Conservation (phyloP, 1,140 invertebrate genomes). For the Drosophila triauraria region DNA sequence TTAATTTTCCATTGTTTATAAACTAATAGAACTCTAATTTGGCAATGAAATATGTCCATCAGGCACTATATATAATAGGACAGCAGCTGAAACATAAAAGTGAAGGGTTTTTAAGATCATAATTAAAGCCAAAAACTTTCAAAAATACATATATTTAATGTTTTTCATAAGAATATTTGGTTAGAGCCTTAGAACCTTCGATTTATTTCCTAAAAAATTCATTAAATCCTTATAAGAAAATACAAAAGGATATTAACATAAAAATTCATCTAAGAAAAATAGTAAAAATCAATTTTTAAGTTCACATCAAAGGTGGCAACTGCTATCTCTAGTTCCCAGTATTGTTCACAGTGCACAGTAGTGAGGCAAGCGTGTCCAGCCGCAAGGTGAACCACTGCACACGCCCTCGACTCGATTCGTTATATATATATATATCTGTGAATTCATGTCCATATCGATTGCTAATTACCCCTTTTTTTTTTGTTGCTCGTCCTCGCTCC, state of each 20-base stretch:
- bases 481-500: constrained; percentile 26
- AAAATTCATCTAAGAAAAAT: not conserved
- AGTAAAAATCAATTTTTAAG: not conserved
- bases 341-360: constrained; percentile 21
- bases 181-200: too few species aligned
- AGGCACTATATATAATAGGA: too few species aligned
- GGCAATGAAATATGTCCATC: too few species aligned
- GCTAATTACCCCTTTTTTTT: constrained; percentile 42
- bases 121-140: too few species aligned
- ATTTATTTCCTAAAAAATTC: too few species aligned
- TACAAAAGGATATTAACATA: not conserved
- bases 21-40: too few species aligned
- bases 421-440: constrained; percentile 4
- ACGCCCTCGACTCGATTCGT: constrained; percentile 55
- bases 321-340: not conserved
- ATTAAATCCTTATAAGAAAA: too few species aligned
- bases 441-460: constrained; percentile 27
- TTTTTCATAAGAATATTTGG: too few species aligned
- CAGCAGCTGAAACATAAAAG: too few species aligned
- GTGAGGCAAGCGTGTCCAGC: constrained; percentile 41
- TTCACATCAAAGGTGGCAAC: not conserved
- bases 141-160: too few species aligned
- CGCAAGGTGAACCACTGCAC: constrained; percentile 69
- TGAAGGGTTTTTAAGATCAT: too few species aligned
- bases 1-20: too few species aligned